Conservation (phyloP, 2,888 invertebrate genomes). For the Neoascia interrupta region DNA sequence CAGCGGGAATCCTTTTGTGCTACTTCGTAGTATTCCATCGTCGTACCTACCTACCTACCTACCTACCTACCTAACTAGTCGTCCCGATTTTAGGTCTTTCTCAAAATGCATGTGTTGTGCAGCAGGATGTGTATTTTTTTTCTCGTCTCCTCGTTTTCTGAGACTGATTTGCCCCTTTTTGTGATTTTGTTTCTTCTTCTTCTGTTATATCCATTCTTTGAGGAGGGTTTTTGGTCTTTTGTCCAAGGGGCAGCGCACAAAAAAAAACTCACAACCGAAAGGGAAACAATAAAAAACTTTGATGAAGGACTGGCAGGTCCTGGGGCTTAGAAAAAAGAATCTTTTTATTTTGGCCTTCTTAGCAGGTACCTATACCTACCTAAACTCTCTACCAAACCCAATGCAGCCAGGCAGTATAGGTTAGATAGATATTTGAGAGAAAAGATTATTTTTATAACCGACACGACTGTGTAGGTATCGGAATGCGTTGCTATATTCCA, state of each 20-base stretch:
- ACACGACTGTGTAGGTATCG: slow-evolving; percentile 13
- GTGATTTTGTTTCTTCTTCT: slow-evolving; percentile 12
- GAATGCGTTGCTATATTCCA: slow-evolving; percentile 33
- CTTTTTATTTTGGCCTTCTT: slow-evolving; percentile 46
- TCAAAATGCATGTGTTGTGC: slow-evolving; percentile 68
- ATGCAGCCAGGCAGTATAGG: slow-evolving; percentile 48
- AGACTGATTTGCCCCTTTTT: slow-evolving; percentile 46
- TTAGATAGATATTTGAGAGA: too few species aligned
- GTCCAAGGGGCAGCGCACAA: slow-evolving; percentile 16
- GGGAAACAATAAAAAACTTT: slow-evolving; percentile 67
- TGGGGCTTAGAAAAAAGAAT: slow-evolving; percentile 56
- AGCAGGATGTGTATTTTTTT: slow-evolving; percentile 64
- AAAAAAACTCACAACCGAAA: slow-evolving; percentile 15
- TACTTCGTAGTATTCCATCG: slow-evolving; percentile 63
- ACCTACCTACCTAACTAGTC: neutral
- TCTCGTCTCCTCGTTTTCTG: slow-evolving; percentile 19
- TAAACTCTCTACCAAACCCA: too few species aligned
- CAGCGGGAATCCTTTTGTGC: slow-evolving; percentile 70
- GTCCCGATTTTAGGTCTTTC: slow-evolving; percentile 55
- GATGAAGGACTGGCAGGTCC: slow-evolving; percentile 65
- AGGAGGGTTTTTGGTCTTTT: slow-evolving; percentile 61
- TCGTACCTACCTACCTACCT: slow-evolving; percentile 7
- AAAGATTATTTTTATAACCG: slow-evolving; percentile 24
- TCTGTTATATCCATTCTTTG: slow-evolving; percentile 17
- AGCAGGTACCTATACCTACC: slow-evolving; percentile 67